A percentile compares a stretch with the other conserved stretches of the same genome.
Conservation (phyloP, 1,140 invertebrate genomes). For the Trachymyrmex cornetzi region DNA sequence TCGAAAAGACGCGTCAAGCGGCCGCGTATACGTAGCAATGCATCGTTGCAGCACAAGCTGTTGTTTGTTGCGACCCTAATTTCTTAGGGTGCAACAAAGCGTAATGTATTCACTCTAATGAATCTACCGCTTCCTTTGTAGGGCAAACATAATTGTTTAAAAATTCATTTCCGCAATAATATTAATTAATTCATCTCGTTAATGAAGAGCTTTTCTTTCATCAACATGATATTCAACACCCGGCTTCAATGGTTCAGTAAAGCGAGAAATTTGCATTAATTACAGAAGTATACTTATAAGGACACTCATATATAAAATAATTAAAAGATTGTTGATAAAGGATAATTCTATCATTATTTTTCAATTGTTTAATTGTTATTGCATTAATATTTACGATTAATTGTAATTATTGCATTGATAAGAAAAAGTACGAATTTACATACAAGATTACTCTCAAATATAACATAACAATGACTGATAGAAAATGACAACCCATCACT, state of each 20-base stretch:
- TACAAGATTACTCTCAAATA: no score
- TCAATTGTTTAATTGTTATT: no score
- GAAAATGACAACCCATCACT: no score
- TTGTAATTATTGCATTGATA: no score
- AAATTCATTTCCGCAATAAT: background rate
- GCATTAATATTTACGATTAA: no score
- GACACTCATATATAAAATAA: no score
- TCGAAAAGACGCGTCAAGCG: constrained; percentile 70
- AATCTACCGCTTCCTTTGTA: background rate
- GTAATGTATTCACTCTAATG: constrained; percentile 20
- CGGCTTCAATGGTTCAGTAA: background rate
- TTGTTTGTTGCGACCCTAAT: constrained; percentile 13
- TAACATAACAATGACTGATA: no score
- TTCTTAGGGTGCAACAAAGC: constrained; percentile 29
- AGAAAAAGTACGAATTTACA: no score
- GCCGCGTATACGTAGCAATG: constrained; percentile 8
- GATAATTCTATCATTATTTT: no score
- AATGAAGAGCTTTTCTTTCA: background rate
- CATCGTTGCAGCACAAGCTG: constrained; percentile 27
- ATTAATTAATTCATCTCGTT: background rate
- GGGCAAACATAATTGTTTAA: background rate
- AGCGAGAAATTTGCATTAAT: background rate
- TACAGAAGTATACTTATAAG: no score
- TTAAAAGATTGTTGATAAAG: no score
- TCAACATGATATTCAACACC: background rate